phyloP scores from a whole-genome alignment of 2,113 vertebrate species.

The Raphicerus campestris region DNA sequence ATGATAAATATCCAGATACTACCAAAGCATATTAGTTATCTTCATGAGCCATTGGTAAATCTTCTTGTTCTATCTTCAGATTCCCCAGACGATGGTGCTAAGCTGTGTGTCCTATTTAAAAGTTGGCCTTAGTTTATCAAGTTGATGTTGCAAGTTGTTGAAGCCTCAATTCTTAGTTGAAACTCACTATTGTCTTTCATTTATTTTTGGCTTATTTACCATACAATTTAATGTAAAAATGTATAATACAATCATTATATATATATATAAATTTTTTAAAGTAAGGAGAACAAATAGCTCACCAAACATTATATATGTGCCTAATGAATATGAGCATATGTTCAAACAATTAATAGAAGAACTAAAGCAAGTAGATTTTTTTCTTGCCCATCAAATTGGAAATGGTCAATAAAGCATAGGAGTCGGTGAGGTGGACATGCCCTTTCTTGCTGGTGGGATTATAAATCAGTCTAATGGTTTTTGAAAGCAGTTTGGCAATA shows the following conservation, averaged over 20 bases:
- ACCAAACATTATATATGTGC: neutral
- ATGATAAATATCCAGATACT: neutral
- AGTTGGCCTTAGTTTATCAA: constrained; percentile 18
- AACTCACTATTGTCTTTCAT: neutral
- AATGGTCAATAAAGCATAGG: neutral
- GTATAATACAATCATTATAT: neutral
- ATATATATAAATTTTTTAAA: neutral
- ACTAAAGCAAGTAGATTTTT: neutral
- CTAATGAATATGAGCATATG: neutral
- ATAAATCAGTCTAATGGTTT: constrained; percentile 51
- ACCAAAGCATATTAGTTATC: neutral
- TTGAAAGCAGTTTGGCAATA: constrained; percentile 39
- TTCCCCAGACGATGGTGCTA: neutral
- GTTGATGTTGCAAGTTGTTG: constrained; percentile 38
- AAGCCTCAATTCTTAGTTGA: constrained; percentile 28
- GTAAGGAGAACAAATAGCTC: neutral
- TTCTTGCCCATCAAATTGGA: neutral
- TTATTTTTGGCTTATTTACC: neutral
- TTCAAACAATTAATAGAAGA: neutral
- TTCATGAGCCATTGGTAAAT: neutral
- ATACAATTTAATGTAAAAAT: neutral
- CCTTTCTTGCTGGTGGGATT: constrained; percentile 12
- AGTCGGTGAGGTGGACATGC: neutral
- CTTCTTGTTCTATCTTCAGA: neutral
- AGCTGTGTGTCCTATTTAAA: constrained; percentile 28